Evolutionary conservation across 2,888 invertebrate species (phyloP), one percentile per base, ranked within the genome.

Genomic region (Rhorus exstirpatorius): DNA sequence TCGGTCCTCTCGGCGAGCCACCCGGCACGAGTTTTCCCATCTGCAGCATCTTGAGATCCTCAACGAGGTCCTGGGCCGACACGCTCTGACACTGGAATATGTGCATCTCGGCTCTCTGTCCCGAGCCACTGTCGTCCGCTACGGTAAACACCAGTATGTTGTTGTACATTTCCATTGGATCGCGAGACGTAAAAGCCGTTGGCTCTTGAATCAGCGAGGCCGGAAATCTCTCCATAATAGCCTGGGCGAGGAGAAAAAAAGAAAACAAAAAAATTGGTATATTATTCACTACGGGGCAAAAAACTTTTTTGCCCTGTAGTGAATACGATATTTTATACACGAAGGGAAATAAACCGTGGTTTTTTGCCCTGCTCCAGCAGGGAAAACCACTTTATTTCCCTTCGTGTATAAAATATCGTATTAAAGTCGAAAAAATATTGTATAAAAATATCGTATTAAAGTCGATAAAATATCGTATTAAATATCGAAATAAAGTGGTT

Each of bases 141-240:
- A 99, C 98, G 87, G 99, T 98, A 94, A 99, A 99, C 38, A 99
- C 97, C 90, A 99, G 94, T 91, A 99, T 98, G 93, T 99, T 99
- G 94, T 99, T 99, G 95, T 99, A 99, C 92, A 99, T 96, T 93
- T 99, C 99, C 93, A 98, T 97, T 3, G 98, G 97, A 93, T 99
- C 99, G 70, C 97, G 96, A 83, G 98, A 98, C 67, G 98, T 98
- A 93, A 98, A 98, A n/a, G 99, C 99, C 7, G 99, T 99, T 1
- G 99, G 99, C 85, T 99, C 97, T 92, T 97, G 97, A 86, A 99
- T 98, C 90, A 98, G 95, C 63, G 97, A 95, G 44, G 98, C 97
- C 0, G 99, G 98, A 93, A 99, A 99, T 86, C 98, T 95, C 94
- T 99, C 99, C 95, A 99, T 98, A 85, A 99, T 97, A 85, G 97